These are phyloP conservation scores for Antitype chi DNA, from an alignment of 2,888 invertebrate species.

Conservation along the genomic window DNA sequence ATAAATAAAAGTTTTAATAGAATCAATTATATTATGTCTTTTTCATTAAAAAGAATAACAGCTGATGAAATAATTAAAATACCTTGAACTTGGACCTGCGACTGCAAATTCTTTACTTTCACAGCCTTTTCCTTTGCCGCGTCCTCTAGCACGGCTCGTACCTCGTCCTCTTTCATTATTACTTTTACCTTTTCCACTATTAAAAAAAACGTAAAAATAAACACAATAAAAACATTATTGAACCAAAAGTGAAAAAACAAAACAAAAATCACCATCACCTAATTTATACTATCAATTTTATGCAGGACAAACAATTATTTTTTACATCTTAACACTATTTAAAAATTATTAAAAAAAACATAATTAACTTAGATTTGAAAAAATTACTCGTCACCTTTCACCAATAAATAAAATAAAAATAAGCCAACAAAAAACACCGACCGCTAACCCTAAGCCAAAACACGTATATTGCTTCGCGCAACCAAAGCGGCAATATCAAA, in stretches of 20 bases:
- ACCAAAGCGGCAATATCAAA: no score
- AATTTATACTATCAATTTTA: no score
- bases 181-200: constrained; percentile 19
- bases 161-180: constrained; percentile 15
- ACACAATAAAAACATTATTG: constrained; percentile 15
- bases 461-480: not conserved
- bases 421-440: constrained; percentile 1
- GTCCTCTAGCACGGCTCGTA: constrained; percentile 13
- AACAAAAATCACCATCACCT: constrained; percentile 14
- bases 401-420: constrained; percentile 7
- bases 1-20: constrained; percentile 23
- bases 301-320: no score
- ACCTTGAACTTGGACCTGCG: constrained; percentile 28
- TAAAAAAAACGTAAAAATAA: constrained; percentile 17
- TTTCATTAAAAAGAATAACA: not conserved
- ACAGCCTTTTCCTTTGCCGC: constrained; percentile 14
- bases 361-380: not conserved
- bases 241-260: constrained; percentile 16
- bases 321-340: no score
- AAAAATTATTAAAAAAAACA: no score
- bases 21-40: constrained; percentile 12
- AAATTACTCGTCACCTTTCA: constrained; percentile 2
- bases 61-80: constrained; percentile 18
- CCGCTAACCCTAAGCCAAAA: constrained; percentile 1
- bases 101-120: constrained; percentile 14